Base-by-base conservation (phyloP, 2,797 vertebrate species). In the Basileuterus tristriatus region DNA sequence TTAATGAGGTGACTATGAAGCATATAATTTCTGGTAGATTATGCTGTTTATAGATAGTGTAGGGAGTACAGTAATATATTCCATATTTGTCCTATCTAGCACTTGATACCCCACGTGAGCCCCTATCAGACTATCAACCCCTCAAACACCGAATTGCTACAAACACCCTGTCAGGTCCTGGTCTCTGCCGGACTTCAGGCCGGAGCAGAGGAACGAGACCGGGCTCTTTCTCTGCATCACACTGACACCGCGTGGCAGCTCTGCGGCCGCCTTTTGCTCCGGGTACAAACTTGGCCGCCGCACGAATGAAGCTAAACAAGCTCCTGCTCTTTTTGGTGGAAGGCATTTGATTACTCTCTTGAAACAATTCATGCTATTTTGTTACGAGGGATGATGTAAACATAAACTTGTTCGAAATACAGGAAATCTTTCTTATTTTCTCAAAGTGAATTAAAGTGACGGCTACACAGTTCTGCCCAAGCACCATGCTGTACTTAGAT, bases 201-300 rank as follows among this genome's bases (percentile, higher is more conserved):
- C 2, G 2, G 46, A 3, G 2, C 7, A 0, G 6, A 1, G 21
- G 12, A 10, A 0, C 0, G 26, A 4, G 20, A 0, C 1, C 0
- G 8, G 30, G 10, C 81, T 70, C 71, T 87, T 50, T 60, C 83
- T 4, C 81, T 53, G 92, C 70, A 27, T 59, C 74, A 11, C 24
- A 59, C 80, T 67, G 82, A 86, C 93, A 70, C 71, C 96, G 49
- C 65, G 94, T 79, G 94, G 95, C 80, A 18, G 87, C 84, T 44
- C 44, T 1, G 11, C 83, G 6, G 55, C n/a, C 9, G 19, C 79
- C 32, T 11, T 5, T 5, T 1, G 64, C 50, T 56, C 8, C 29
- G 1, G 8, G 1, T 1, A 3, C 22, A 6, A 29, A 7, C 41
- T 30, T 10, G 1, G 26, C 23, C 58, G 15, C 39, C 2, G 0